Evolutionary conservation across 2,113 vertebrate genomes (phyloP).

Genomic region (Syrrhaptes paradoxus): DNA sequence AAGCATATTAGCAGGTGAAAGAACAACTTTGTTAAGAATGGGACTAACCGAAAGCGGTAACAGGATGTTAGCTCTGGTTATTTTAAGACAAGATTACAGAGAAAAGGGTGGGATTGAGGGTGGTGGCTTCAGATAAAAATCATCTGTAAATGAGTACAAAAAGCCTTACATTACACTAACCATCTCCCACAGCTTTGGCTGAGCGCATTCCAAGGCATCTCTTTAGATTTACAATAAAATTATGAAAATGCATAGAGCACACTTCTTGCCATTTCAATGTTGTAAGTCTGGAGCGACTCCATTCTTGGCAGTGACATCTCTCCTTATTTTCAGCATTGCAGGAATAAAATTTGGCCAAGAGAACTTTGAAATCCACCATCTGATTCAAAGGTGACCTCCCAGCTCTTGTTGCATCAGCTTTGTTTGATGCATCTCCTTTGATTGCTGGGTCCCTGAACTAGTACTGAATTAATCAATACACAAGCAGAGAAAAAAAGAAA

Average conservation of each 20-base stretch:
- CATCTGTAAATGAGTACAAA: background rate
- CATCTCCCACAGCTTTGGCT: background rate
- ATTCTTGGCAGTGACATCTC: background rate
- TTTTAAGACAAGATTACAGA: background rate
- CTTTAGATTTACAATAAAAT: background rate
- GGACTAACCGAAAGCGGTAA: background rate
- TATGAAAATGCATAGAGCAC: background rate
- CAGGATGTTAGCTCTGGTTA: background rate
- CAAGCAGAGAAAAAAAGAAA: background rate
- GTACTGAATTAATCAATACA: background rate
- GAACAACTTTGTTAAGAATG: background rate
- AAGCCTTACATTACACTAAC: background rate
- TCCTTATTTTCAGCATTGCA: background rate
- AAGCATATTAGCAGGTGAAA: background rate
- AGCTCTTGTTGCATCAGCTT: background rate
- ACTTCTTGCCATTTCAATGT: background rate
- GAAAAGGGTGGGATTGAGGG: constrained; percentile 29
- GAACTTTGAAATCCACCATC: background rate
- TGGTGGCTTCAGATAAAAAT: background rate
- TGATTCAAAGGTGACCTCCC: background rate
- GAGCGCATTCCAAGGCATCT: background rate
- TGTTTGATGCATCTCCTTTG: background rate
- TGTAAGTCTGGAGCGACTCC: background rate
- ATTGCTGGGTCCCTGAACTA: background rate
- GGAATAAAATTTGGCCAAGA: background rate